These are phyloP conservation scores for Polypedilum vanderplanki DNA, from an alignment of 1,140 invertebrate genomes.

Conservation along the genomic window DNA sequence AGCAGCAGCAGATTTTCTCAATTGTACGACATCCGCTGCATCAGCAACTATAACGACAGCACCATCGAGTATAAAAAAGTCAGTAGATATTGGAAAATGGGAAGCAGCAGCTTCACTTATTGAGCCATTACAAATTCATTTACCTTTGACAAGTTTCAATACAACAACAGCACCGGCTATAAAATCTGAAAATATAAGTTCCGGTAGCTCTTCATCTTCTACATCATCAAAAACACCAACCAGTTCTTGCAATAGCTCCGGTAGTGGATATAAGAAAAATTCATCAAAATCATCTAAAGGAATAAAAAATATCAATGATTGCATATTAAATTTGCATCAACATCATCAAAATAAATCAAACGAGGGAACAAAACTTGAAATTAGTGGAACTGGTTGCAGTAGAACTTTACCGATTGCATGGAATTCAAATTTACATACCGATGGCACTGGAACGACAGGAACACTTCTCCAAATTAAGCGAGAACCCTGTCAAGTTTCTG, in stretches of 20 bases:
- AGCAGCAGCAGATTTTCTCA: conserved; percentile 11
- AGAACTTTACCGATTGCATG: conserved; percentile 2
- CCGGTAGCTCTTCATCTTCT: neutral
- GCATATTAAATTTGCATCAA: conserved; percentile 23
- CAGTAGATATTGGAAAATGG: neutral
- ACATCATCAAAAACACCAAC: neutral
- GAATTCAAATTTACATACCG: neutral
- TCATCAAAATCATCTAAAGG: conserved; percentile 8
- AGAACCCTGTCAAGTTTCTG: conserved; percentile 58
- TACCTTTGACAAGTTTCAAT: neutral
- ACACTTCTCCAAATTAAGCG: conserved; percentile 49
- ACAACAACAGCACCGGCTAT: neutral
- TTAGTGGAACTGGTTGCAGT: neutral
- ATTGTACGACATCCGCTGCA: neutral
- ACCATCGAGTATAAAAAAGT: neutral
- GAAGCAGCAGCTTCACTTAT: neutral
- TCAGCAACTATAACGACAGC: conserved; percentile 1
- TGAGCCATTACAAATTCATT: conserved; percentile 22
- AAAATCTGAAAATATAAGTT: conserved; percentile 11
- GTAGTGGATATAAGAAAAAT: neutral
- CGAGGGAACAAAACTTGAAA: neutral
- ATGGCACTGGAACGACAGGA: conserved; percentile 29
- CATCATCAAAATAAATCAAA: conserved; percentile 8
- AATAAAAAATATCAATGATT: conserved; percentile 15
- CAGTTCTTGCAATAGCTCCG: neutral